These are phyloP conservation scores for Erinaceus europaeus DNA, from an alignment of 2,113 vertebrate species.

Conservation along the genomic window DNA sequence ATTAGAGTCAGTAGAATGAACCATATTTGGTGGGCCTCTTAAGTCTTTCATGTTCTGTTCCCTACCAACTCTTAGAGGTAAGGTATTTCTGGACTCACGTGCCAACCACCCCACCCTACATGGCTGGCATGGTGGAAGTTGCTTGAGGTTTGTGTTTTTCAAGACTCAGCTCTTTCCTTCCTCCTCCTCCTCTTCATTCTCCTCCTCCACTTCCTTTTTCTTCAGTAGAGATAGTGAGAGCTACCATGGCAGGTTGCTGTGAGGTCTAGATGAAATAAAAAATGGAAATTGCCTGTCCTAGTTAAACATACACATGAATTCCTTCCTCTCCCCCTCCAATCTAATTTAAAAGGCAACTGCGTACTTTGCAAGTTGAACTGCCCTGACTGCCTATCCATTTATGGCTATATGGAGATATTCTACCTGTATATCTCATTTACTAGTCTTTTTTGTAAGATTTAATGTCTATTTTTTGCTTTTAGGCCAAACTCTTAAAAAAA, in stretches of 20 bases:
- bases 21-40: constrained; percentile 60
- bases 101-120: neutral
- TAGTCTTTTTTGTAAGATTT: no score
- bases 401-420: neutral
- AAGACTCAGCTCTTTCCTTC: no score
- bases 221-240: neutral
- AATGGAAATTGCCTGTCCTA: neutral
- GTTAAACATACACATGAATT: neutral
- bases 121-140: neutral
- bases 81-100: neutral
- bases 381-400: neutral
- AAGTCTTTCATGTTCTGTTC: constrained; percentile 24
- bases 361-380: neutral
- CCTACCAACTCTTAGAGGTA: constrained; percentile 18
- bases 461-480: no score
- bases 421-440: no score
- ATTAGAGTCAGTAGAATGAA: neutral
- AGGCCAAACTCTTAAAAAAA: no score
- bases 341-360: neutral
- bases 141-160: neutral
- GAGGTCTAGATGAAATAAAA: neutral
- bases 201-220: neutral
- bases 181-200: no score
- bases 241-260: neutral
- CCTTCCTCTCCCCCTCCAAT: rapidly evolving